Evolutionary conservation across 2,113 vertebrate species (phyloP).

Genomic region (Miniopterus natalensis): DNA sequence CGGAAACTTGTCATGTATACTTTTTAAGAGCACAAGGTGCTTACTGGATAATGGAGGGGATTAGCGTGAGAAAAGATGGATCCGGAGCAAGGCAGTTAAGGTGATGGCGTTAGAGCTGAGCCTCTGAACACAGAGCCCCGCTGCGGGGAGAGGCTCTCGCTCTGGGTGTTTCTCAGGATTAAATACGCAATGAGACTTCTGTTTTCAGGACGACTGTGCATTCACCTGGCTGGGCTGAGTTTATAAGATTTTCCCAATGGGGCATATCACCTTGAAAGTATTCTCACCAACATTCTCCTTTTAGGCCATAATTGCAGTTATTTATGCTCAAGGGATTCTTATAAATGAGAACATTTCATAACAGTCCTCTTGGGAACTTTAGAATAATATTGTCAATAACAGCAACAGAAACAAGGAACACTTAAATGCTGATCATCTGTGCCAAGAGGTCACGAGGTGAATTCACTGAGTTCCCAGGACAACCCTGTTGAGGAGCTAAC

Average conservation of each 20-base stretch:
- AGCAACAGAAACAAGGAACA: neutral
- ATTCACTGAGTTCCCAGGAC: neutral
- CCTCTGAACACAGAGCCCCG: slow-evolving; percentile 2
- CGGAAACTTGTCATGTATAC: slow-evolving; percentile 42
- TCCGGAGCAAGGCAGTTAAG: neutral
- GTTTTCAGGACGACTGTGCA: neutral
- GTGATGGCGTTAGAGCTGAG: neutral
- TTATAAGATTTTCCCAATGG: neutral
- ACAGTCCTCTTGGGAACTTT: neutral
- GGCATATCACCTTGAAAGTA: neutral
- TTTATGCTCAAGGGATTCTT: neutral
- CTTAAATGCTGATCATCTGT: neutral
- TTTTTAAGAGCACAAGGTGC: slow-evolving; percentile 10
- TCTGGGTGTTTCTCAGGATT: neutral
- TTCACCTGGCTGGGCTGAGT: neutral
- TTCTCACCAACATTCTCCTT: neutral
- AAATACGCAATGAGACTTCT: neutral
- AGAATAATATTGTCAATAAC: neutral
- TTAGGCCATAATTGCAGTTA: neutral
- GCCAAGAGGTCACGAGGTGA: neutral
- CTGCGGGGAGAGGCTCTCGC: no score
- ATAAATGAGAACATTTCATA: neutral
- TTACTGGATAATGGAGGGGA: slow-evolving; percentile 45
- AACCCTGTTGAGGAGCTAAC: neutral
- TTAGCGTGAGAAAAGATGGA: slow-evolving; percentile 21